Evolutionary conservation across 2,888 invertebrate genomes (phyloP).

Genomic region (Cylloceria caligata): DNA sequence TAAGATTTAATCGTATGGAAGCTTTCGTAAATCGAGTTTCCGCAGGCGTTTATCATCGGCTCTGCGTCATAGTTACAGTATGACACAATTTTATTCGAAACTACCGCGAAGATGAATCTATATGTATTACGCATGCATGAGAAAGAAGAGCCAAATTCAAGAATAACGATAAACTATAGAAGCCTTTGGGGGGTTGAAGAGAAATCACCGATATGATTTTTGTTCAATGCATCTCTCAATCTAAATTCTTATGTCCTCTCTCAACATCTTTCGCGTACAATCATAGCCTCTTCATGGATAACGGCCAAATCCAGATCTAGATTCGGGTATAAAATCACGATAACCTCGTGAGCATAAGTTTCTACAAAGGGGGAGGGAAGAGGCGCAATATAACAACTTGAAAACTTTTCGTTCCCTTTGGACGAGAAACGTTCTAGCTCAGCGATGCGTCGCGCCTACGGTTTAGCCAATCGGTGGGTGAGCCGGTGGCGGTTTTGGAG

Average conservation of each 20-base stretch:
- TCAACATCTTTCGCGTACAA: conserved; percentile 32
- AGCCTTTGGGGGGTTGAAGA: conserved; percentile 2
- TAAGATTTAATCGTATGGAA: conserved; percentile 66
- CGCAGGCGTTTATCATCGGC: conserved; percentile 43
- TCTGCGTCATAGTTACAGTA: conserved; percentile 12
- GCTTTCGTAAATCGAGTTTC: conserved; percentile 58
- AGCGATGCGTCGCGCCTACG: conserved; percentile 39
- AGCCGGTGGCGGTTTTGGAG: conserved; percentile 49
- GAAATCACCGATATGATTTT: conserved; percentile 32
- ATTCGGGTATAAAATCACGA: conserved; percentile 67
- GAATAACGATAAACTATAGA: conserved; percentile 38
- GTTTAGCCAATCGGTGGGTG: conserved; percentile 65
- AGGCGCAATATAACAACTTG: conserved; percentile 71
- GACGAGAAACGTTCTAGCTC: conserved; percentile 52
- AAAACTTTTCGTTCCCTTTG: conserved; percentile 70
- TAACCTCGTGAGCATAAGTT: conserved; percentile 62
- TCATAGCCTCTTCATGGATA: conserved; percentile 28
- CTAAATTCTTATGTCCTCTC: conserved; percentile 26
- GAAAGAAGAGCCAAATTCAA: conserved; percentile 36
- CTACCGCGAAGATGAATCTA: background rate
- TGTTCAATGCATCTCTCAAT: conserved; percentile 20
- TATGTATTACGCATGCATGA: conserved; percentile 37
- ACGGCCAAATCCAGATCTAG: conserved; percentile 56
- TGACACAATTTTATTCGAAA: conserved; percentile 7
- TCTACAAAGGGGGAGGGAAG: background rate